phyloP scores from a whole-genome alignment of 92 coral and sea anemone genomes.

The Parazoanthus swiftii region DNA sequence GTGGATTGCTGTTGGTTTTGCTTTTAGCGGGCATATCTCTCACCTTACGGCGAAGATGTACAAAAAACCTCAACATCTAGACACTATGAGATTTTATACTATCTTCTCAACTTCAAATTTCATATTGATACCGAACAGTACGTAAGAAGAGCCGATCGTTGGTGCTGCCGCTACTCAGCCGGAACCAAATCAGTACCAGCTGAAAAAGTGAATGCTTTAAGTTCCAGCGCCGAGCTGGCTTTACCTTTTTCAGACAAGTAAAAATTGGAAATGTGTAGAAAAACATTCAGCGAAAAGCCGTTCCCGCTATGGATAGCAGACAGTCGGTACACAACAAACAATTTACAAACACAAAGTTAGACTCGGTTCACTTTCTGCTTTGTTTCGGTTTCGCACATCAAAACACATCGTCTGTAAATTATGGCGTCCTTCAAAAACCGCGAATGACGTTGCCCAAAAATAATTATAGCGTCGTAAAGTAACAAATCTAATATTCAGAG shows the following conservation, averaged over 20 bases:
- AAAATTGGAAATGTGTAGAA: neutral
- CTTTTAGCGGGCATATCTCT: conserved; percentile 21
- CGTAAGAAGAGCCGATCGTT: neutral
- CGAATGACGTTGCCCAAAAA: conserved; percentile 6
- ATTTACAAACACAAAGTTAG: neutral
- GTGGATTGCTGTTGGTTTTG: neutral
- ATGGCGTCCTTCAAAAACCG: conserved; percentile 23
- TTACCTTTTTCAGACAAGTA: neutral
- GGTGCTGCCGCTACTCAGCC: neutral
- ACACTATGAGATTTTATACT: neutral
- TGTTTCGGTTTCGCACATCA: conserved; percentile 3
- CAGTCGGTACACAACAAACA: neutral
- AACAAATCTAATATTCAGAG: conserved; percentile 26
- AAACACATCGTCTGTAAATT: neutral
- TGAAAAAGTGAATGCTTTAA: neutral
- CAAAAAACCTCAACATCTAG: conserved; percentile 1
- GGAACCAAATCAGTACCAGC: neutral
- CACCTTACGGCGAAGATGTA: conserved; percentile 4
- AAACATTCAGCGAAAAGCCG: neutral
- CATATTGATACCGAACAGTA: neutral
- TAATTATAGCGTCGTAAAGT: neutral
- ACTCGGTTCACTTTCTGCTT: neutral
- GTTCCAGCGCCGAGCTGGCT: neutral
- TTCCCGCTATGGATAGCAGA: neutral
- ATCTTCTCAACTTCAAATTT: neutral